A percentile compares a stretch with the other conserved stretches of the same genome.
phyloP scores from a whole-genome alignment of 1,140 invertebrate genomes.

The Zaprionus lachaisei region DNA sequence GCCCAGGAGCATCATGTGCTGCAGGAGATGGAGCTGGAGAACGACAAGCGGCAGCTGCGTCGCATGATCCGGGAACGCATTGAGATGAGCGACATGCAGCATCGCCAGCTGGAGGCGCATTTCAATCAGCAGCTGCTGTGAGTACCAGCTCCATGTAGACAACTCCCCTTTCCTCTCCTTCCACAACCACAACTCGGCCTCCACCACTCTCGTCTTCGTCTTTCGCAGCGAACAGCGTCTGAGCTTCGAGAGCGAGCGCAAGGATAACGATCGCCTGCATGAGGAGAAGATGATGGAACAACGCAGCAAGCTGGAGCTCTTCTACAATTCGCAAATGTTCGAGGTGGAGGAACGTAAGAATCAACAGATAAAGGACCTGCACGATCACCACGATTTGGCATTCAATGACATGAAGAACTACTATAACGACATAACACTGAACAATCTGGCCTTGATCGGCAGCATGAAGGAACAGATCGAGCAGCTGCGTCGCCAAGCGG shows the following conservation, averaged over 20 bases:
- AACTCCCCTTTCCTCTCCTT: neutral
- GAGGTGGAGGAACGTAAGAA: slow-evolving; percentile 96
- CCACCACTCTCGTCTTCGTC: neutral
- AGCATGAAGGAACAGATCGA: slow-evolving; percentile 95
- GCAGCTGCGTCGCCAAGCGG: slow-evolving; percentile 91
- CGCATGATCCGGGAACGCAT: slow-evolving; percentile 90
- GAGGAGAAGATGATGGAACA: slow-evolving; percentile 91
- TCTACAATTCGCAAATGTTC: slow-evolving; percentile 91
- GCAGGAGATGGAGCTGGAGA: slow-evolving; percentile 91
- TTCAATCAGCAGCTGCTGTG: slow-evolving; percentile 87
- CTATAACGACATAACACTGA: slow-evolving; percentile 96
- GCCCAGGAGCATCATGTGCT: slow-evolving; percentile 90
- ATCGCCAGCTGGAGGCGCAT: slow-evolving; percentile 77
- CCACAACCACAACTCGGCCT: neutral
- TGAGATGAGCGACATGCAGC: slow-evolving; percentile 78
- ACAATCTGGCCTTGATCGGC: slow-evolving; percentile 93
- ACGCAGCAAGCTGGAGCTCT: slow-evolving; percentile 90
- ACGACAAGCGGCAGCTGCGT: slow-evolving; percentile 92
- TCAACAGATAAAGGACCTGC: slow-evolving; percentile 91
- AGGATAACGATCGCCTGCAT: slow-evolving; percentile 92
- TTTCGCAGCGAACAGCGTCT: slow-evolving; percentile 60
- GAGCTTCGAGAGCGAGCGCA: slow-evolving; percentile 88
- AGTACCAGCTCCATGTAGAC: slow-evolving; percentile 29
- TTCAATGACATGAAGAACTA: slow-evolving; percentile 96
- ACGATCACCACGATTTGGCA: slow-evolving; percentile 92